Evolutionary conservation across 2,888 invertebrate genomes (phyloP), one percentile per base, ranked within the genome.

Genomic region (Clivina fossor): DNA sequence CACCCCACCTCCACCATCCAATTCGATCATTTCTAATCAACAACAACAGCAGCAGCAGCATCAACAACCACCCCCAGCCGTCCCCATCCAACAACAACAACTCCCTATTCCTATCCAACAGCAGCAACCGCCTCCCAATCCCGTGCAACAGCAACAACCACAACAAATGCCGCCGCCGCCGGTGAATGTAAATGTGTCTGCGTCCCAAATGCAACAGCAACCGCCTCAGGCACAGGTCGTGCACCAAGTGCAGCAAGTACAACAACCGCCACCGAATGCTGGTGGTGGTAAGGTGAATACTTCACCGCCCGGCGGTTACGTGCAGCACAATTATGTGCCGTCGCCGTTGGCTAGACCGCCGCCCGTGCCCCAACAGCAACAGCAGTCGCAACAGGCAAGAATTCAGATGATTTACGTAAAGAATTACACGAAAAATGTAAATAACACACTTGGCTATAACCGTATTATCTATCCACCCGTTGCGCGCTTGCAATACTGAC

Each of bases 1-100:
- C 56, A 80, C 81, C 1, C 80, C 81, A 32, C 78, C 81, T 5
- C 79, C 80, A 30, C 40, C 55, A 26, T 30, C 38, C n/a, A 28
- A 48, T 49, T 44, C 56, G 33, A 33, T 51, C n/a, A n/a, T n/a
- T n/a, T n/a, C n/a, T n/a, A n/a, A 32, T 32, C 56, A 33, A 16
- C 30, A 44, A 16, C 60, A 58, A 30, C 61, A 58, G 37, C 57
- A 37, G 2, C 33, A 41, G 13, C 62, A 41, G 53, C 58, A 22
- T 41, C 61, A 24, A 18, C 60, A 41, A 20, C 58, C 11, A 68
- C 65, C 32, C 68, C 62, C 26, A 63, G 61, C 28, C 51, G 30
- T 59, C 44, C 18, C 60, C 40, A 19, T 60, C 54, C 38, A 60
- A 46, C 59, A 64, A 50, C 59, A 57, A 32, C 63, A 58, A 40